Evolutionary conservation across 1,140 invertebrate species (phyloP).

Genomic region (Pachypeltis micranthus): DNA sequence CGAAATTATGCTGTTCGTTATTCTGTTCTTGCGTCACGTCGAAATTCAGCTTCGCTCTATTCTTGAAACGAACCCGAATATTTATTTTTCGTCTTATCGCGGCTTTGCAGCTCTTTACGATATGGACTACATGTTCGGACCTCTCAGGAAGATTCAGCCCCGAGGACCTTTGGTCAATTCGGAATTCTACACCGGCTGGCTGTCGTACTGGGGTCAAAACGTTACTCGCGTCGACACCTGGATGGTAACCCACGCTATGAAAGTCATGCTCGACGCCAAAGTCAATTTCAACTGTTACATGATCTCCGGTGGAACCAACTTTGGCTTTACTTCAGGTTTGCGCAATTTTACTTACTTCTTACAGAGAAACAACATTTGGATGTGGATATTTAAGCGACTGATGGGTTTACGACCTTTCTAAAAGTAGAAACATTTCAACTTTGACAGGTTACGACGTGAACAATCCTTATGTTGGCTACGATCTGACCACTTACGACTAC

Average conservation of each 20-base stretch:
- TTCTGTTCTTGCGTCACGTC: too few species aligned
- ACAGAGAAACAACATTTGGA: too few species aligned
- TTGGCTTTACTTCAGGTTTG: slow-evolving; percentile 46
- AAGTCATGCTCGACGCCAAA: slow-evolving; percentile 43
- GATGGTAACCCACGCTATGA: slow-evolving; percentile 45
- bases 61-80: slow-evolving; percentile 1
- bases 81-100: not conserved
- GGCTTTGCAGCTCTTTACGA: slow-evolving; percentile 10
- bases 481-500: slow-evolving; percentile 76
- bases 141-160: slow-evolving; percentile 39
- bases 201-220: slow-evolving; percentile 72
- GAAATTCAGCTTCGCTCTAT: not conserved
- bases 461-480: too few species aligned
- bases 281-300: slow-evolving; percentile 57
- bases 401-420: too few species aligned
- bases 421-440: too few species aligned
- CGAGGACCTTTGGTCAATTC: slow-evolving; percentile 72
- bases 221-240: slow-evolving; percentile 43
- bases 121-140: slow-evolving; percentile 35
- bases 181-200: slow-evolving; percentile 78
- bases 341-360: slow-evolving; percentile 11
- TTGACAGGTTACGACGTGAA: too few species aligned
- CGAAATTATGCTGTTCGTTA: too few species aligned
- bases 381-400: too few species aligned
- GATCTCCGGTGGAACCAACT: slow-evolving; percentile 60